These are phyloP conservation scores for Archilochus colubris DNA, from an alignment of 2,113 vertebrate species.

Conservation along the genomic window DNA sequence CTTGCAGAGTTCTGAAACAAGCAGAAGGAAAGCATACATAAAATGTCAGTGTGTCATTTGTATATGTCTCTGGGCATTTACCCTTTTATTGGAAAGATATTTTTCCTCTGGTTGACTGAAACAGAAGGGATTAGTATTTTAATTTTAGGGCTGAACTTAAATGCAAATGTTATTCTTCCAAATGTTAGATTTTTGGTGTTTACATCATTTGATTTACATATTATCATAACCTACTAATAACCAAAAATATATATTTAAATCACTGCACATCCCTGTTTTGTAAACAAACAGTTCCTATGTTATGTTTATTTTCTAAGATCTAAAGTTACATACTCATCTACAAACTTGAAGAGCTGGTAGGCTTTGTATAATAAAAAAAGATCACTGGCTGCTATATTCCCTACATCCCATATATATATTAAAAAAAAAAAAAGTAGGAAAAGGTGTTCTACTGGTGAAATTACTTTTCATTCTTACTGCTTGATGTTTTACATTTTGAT, in stretches of 20 bases:
- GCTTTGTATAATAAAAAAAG: neutral
- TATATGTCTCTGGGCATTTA: neutral
- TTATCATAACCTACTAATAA: neutral
- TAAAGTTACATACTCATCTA: neutral
- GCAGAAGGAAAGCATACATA: neutral
- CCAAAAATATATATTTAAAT: neutral
- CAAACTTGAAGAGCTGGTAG: neutral
- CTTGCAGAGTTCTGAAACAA: neutral
- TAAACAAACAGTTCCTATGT: neutral
- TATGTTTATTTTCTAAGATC: neutral
- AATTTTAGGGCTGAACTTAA: neutral
- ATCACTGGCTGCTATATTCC: neutral
- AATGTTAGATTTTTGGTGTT: neutral
- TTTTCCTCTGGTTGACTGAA: neutral
- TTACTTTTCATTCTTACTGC: neutral
- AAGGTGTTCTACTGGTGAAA: neutral
- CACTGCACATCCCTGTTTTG: neutral
- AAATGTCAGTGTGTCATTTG: neutral
- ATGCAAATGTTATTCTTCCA: neutral
- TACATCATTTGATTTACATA: neutral
- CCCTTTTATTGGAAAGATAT: neutral
- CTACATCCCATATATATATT: neutral
- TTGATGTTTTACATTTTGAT: neutral
- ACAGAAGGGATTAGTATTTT: slow-evolving; percentile 8
- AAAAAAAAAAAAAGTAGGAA: neutral